Evolutionary conservation across 2,888 invertebrate species (phyloP).

Genomic region (Allolobophora icterica): DNA sequence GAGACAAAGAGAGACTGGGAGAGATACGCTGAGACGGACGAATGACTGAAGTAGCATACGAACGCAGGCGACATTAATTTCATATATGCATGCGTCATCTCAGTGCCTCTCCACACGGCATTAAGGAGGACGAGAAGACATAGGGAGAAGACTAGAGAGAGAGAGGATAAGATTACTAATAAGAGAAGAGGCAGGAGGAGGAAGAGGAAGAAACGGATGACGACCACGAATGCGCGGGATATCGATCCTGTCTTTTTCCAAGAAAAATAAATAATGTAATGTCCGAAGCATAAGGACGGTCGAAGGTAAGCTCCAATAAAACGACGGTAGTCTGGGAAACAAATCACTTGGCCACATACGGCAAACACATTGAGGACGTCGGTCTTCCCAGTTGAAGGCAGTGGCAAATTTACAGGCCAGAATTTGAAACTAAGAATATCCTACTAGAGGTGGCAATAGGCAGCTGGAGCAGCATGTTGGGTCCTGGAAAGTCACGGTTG

Average conservation of each 20-base stretch:
- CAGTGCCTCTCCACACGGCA: not conserved
- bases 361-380: not conserved
- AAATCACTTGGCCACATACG: not conserved
- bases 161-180: not conserved
- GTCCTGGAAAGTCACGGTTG: not conserved
- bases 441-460: not conserved
- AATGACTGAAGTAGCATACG: not conserved
- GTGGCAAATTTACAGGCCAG: not conserved
- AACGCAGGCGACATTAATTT: not conserved
- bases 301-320: not conserved
- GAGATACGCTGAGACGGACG: not conserved
- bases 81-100: not conserved
- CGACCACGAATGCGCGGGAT: not conserved
- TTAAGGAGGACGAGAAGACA: not conserved
- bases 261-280: not conserved
- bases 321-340: not conserved
- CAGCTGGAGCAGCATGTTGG: not conserved
- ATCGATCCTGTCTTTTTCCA: not conserved
- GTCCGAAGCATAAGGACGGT: conserved; percentile 1
- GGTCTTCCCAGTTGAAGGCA: not conserved
- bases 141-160: not conserved
- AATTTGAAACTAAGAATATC: not conserved
- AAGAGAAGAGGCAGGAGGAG: not conserved
- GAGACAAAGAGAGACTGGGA: no score
- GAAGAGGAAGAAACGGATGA: not conserved